Percentiles rank a stretch among this genome's conserved stretches.
Evolutionary conservation across 2,888 invertebrate genomes (phyloP).

Genomic region (Schizaphis graminum): DNA sequence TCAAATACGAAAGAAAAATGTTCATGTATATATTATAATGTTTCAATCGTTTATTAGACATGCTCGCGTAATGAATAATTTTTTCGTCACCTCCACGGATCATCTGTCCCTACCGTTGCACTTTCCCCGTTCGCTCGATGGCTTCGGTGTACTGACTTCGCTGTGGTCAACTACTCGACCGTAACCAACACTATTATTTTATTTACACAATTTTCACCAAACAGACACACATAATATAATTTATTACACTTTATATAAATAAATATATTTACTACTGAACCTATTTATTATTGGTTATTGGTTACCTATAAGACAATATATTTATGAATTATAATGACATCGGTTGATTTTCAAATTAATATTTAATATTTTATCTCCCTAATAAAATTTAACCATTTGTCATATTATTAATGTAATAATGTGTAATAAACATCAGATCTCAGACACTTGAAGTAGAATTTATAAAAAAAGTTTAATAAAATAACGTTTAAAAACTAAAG

Average conservation of each 20-base stretch:
- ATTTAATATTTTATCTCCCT: neutral
- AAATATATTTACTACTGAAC: neutral
- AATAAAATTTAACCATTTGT: neutral
- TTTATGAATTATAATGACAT: neutral
- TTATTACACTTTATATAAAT: neutral
- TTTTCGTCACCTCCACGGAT: conserved; percentile 59
- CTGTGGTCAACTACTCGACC: conserved; percentile 42
- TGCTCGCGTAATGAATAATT: conserved; percentile 60
- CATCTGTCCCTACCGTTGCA: conserved; percentile 58
- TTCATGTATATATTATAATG: conserved; percentile 17
- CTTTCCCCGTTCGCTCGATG: conserved; percentile 54
- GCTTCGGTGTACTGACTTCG: conserved; percentile 19
- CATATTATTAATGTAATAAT: neutral
- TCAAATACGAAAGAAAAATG: conserved; percentile 21
- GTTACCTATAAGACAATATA: neutral
- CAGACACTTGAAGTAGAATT: neutral
- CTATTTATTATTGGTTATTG: neutral
- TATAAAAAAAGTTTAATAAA: neutral
- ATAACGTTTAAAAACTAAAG: neutral
- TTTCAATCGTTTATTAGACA: conserved; percentile 58
- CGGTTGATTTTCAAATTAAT: neutral
- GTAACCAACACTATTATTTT: conserved; percentile 35
- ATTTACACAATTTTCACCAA: conserved; percentile 57
- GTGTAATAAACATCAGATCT: neutral
- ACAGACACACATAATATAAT: neutral